Evolutionary conservation across 2,888 invertebrate genomes (phyloP).

Genomic region (Taphrorychus bicolor): DNA sequence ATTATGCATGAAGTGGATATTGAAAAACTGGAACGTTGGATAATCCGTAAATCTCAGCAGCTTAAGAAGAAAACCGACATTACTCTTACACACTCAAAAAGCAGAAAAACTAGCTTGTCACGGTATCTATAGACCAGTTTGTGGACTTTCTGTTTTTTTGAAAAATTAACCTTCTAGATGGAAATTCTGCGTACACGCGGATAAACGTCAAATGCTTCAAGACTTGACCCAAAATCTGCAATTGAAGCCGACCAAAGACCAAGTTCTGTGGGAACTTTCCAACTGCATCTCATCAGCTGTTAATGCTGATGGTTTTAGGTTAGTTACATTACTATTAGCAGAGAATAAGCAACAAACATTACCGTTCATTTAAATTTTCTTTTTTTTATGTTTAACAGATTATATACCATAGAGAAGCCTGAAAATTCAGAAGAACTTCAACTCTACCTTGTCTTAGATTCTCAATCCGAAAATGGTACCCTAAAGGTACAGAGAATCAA

Average conservation of each 20-base stretch:
- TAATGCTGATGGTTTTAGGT: conserved; percentile 69
- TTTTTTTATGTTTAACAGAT: conserved; percentile 53
- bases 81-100: too few species aligned
- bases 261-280: conserved; percentile 72
- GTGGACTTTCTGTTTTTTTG: background rate
- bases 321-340: background rate
- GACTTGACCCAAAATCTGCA: conserved; percentile 69
- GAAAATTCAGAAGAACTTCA: conserved; percentile 51
- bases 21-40: conserved; percentile 72
- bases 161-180: conserved; percentile 49
- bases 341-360: background rate
- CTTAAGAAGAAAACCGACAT: conserved; percentile 59
- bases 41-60: conserved; percentile 64
- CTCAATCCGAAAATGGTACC: conserved; percentile 51
- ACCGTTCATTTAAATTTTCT: too few species aligned
- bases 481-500: conserved; percentile 52
- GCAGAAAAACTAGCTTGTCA: conserved; percentile 65
- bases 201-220: conserved; percentile 69
- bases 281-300: conserved; percentile 71
- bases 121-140: conserved; percentile 24
- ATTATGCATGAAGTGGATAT: conserved; percentile 68
- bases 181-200: conserved; percentile 69
- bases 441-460: conserved; percentile 57
- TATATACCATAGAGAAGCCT: conserved; percentile 64
- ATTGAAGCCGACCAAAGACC: conserved; percentile 67